A percentile compares a stretch with the other conserved stretches of the same genome.
Conservation (phyloP, 1,140 invertebrate species). For the Amyelois transitella region DNA sequence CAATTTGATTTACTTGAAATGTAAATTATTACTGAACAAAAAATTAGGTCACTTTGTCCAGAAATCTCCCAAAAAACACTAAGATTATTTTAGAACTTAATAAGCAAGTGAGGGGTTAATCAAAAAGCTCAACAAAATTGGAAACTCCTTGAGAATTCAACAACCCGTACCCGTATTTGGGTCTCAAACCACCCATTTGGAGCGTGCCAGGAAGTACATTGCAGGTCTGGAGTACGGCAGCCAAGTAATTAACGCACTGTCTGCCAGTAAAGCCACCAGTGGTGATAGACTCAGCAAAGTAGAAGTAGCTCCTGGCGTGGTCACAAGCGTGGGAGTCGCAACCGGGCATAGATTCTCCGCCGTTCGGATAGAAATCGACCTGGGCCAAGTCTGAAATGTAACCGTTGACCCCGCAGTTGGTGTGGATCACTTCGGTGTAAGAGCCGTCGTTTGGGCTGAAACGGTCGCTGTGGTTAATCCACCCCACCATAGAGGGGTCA, state of each 20-base stretch:
- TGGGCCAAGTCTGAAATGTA: slow-evolving; percentile 8
- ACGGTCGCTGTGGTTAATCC: slow-evolving; percentile 47
- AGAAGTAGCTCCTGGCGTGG: slow-evolving; percentile 38
- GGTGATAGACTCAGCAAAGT: slow-evolving; percentile 44
- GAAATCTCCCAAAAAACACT: too few relatives aligned
- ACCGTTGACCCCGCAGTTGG: not conserved
- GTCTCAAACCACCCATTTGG: slow-evolving; percentile 36
- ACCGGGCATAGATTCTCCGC: slow-evolving; percentile 70
- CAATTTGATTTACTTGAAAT: too few relatives aligned
- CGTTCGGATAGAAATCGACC: slow-evolving; percentile 55
- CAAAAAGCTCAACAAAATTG: not conserved
- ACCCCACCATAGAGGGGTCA: slow-evolving; percentile 73
- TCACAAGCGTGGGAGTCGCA: slow-evolving; percentile 69
- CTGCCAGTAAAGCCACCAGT: slow-evolving; percentile 43
- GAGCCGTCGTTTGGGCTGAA: slow-evolving; percentile 58
- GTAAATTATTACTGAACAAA: too few relatives aligned
- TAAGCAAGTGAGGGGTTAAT: too few relatives aligned
- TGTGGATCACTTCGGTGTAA: slow-evolving; percentile 5
- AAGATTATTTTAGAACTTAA: too few relatives aligned
- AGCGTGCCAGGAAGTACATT: slow-evolving; percentile 24
- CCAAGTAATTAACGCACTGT: slow-evolving; percentile 10
- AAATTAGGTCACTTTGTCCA: too few relatives aligned
- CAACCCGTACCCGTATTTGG: not conserved
- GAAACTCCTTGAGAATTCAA: not conserved
- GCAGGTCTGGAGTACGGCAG: slow-evolving; percentile 30